Conservation (phyloP, 1,140 invertebrate genomes). For the Drosophila bifasciata region DNA sequence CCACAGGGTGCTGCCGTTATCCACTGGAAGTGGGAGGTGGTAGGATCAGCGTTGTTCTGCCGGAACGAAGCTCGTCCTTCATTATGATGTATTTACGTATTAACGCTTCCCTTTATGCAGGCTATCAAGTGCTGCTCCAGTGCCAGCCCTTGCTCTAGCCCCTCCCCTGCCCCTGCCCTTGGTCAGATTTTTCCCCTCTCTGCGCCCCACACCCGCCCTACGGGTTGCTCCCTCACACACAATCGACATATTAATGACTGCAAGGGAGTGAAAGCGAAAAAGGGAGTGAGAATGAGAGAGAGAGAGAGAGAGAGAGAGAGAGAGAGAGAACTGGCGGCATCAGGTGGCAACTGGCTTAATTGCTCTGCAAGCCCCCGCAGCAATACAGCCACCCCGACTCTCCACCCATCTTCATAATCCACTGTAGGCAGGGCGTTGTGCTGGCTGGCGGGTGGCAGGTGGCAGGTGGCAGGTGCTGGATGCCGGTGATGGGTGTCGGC, state of each 20-base stretch:
- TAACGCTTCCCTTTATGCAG: constrained; percentile 64
- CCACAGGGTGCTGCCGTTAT: neutral
- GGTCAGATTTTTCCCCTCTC: neutral
- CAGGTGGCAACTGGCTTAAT: constrained; percentile 58
- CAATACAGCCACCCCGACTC: neutral
- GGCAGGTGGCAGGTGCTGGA: too few relatives aligned
- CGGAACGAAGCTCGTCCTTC: constrained; percentile 17
- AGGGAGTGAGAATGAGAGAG: too few relatives aligned
- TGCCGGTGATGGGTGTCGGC: too few relatives aligned
- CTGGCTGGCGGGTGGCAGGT: too few relatives aligned
- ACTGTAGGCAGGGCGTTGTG: constrained; percentile 19
- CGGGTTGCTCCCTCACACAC: neutral
- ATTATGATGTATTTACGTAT: constrained; percentile 70
- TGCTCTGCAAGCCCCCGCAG: constrained; percentile 21
- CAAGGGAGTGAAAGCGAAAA: neutral
- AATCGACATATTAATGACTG: constrained; percentile 37
- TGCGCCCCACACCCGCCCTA: neutral
- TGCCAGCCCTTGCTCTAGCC: constrained; percentile 13
- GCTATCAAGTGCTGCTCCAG: constrained; percentile 34
- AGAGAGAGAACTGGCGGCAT: constrained; percentile 14
- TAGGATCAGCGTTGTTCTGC: too few relatives aligned
- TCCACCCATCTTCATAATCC: constrained; percentile 17
- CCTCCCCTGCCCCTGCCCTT: neutral
- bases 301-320: too few relatives aligned
- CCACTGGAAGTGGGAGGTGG: too few relatives aligned